Evolutionary conservation across 2,113 vertebrate species (phyloP), one percentile per base, ranked within the genome.

Genomic region (Sterna hirundo): DNA sequence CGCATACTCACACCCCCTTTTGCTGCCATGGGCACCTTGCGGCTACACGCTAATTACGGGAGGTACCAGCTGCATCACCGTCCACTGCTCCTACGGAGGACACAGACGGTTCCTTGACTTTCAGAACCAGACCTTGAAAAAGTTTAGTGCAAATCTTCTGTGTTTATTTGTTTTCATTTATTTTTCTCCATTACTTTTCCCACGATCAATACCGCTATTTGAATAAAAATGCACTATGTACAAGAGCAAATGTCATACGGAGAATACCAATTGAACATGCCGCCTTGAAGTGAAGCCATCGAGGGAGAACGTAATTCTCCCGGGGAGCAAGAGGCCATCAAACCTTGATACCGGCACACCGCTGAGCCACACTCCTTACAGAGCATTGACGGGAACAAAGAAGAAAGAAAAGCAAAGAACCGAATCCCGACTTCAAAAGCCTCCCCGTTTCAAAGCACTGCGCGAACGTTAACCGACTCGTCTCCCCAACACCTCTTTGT

Each of bases 81-180:
- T 19, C 13, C 60, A 1, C 54, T 18, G n/a, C 70, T 88, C 49
- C 80, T 36, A 1, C 9, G 0, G 27, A 66, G 34, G 64, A 83
- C 52, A 60, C 49, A 15, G 58, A 32, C 0, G 0, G 30, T 38
- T 68, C 72, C 81, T 82, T 75, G 74, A 78, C 94, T 96, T 85
- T 85, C 87, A 91, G 78, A 40, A 51, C 32, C 51, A 95, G 83
- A 60, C 89, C 78, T 83, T 87, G 84, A 57, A 55, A 20, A 72
- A 93, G 81, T 85, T 93, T 1, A 49, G 81, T 15, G 4, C 61
- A 23, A 89, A 30, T 30, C 89, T 72, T 86, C 52, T 6, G 55
- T 68, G 86, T 88, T 94, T 93, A 75, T 93, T 96, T 95, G 94
- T 89, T 96, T 96, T 70, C 86, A 79, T 95, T 96, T 95, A 40